A percentile compares a stretch with the other conserved stretches of the same genome.
These are phyloP conservation scores for Macquaria ambigua DNA, from an alignment of 2,113 vertebrate genomes.

Conservation along the genomic window DNA sequence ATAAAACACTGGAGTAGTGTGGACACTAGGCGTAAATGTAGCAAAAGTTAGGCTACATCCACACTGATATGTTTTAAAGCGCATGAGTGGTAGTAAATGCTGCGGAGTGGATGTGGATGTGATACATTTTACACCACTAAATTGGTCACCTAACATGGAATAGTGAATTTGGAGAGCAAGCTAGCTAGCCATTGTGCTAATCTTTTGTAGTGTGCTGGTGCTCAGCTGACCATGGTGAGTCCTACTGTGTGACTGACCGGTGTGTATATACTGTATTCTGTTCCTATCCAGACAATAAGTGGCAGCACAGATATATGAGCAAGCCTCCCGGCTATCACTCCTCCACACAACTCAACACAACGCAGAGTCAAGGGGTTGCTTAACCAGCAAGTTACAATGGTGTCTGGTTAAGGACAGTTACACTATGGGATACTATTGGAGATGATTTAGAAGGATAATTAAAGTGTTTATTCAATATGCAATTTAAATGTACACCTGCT, in stretches of 20 bases:
- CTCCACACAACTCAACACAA: background rate
- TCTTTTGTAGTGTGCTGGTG: background rate
- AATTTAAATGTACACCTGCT: background rate
- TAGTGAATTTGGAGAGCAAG: background rate
- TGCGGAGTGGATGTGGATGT: no score
- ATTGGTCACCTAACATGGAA: background rate
- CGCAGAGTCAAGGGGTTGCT: background rate
- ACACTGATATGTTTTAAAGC: no score
- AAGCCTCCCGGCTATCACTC: background rate
- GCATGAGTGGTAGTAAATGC: no score
- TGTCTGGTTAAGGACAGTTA: background rate
- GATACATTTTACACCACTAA: background rate
- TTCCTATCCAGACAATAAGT: background rate
- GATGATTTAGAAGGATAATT: background rate
- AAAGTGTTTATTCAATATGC: background rate
- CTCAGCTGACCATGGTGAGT: background rate
- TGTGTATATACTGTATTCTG: background rate
- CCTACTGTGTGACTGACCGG: background rate
- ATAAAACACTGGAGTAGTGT: no score
- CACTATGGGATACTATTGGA: background rate
- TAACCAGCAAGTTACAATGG: background rate
- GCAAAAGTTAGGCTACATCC: no score
- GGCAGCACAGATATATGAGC: background rate
- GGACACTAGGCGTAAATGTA: no score
- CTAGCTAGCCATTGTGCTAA: background rate